Evolutionary conservation across 2,888 invertebrate species (phyloP).

Genomic region (Macaria liturata): DNA sequence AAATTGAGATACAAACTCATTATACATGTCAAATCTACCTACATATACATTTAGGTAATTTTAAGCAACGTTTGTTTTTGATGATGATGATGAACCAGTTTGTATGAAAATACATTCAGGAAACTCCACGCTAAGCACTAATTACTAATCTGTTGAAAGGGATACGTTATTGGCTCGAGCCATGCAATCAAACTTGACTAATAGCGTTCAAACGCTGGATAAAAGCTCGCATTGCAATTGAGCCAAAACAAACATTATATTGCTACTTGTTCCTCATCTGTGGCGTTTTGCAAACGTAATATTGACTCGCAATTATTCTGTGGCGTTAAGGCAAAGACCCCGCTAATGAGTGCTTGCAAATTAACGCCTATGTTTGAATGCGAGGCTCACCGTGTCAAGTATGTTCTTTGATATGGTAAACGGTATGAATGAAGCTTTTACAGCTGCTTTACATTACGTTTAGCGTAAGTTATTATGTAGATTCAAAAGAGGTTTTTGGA

Average conservation of each 20-base stretch:
- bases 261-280: too few species aligned
- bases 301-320: conserved; percentile 13
- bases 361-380: conserved; percentile 31
- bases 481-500: not conserved
- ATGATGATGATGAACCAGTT: too few species aligned
- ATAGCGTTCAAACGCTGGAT: too few species aligned
- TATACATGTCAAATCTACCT: too few species aligned
- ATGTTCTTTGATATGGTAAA: conserved; percentile 14
- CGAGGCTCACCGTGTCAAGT: conserved; percentile 24
- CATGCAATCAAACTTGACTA: too few species aligned
- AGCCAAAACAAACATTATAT: too few species aligned
- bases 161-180: not conserved
- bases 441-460: not conserved
- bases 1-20: too few species aligned
- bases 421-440: conserved; percentile 8
- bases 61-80: too few species aligned
- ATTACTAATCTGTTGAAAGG: conserved; percentile 6
- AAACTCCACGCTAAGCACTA: not conserved
- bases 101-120: too few species aligned
- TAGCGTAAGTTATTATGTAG: not conserved
- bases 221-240: too few species aligned
- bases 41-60: too few species aligned
- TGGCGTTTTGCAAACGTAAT: not conserved
- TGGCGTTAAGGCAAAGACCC: conserved; percentile 13
- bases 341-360: conserved; percentile 29